Conservation (phyloP, 1,140 invertebrate species). For the Euglossa dilemma region DNA sequence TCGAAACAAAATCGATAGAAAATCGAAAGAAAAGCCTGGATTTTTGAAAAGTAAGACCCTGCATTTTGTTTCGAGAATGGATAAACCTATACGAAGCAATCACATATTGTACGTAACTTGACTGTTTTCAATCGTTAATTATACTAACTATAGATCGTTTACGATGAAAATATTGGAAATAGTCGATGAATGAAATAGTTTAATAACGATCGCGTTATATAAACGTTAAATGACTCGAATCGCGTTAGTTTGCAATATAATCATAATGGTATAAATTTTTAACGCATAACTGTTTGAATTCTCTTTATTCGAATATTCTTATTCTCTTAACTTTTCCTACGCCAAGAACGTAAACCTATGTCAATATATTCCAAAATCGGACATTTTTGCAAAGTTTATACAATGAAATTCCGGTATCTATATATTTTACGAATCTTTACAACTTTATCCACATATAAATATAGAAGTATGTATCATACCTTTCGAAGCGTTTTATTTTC, state of each 20-base stretch:
- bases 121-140: neutral
- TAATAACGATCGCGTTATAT: neutral
- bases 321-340: neutral
- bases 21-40: neutral
- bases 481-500: neutral
- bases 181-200: neutral
- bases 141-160: neutral
- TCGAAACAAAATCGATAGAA: no score
- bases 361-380: no score
- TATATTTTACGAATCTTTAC: neutral
- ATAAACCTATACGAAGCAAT: neutral
- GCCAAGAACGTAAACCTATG: no score
- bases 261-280: neutral
- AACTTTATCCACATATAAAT: no score
- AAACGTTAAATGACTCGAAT: neutral
- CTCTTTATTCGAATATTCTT: neutral
- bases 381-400: no score
- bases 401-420: neutral
- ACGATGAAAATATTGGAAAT: neutral
- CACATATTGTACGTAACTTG: constrained; percentile 13
- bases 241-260: neutral
- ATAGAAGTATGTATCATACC: neutral
- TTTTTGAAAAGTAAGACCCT: neutral
- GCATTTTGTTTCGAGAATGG: constrained; percentile 7
- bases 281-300: neutral